Conservation (phyloP, 2,113 vertebrate genomes). For the Mesoclemmys tuberculata region DNA sequence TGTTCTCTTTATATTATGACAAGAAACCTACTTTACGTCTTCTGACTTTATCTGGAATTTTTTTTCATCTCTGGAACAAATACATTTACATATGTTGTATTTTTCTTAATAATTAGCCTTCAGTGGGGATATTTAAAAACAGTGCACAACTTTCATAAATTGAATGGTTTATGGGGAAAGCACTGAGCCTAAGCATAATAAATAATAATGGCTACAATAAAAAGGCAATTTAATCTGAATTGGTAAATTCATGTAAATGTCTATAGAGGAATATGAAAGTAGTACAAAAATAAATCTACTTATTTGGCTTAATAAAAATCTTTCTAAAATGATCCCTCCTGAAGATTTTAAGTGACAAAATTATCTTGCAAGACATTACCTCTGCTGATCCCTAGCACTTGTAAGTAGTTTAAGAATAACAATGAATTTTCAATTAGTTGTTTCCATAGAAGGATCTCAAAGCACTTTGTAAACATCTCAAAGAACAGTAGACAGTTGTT, state of each 20-base stretch:
- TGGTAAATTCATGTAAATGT: accelerated
- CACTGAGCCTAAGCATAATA: not conserved
- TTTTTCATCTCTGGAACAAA: not conserved
- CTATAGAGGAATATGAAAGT: not conserved
- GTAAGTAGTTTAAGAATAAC: not conserved
- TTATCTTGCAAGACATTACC: not conserved
- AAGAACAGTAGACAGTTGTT: not conserved
- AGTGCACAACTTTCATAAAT: not conserved
- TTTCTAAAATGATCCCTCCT: not conserved
- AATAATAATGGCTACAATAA: accelerated
- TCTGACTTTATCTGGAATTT: not conserved
- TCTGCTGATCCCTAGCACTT: not conserved
- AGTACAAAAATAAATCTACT: not conserved
- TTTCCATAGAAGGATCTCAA: too few relatives aligned
- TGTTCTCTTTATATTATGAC: too few relatives aligned
- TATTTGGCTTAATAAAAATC: not conserved
- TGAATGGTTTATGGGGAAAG: not conserved
- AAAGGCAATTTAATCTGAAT: accelerated
- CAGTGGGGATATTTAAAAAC: not conserved
- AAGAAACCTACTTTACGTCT: too few relatives aligned
- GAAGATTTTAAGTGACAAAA: not conserved
- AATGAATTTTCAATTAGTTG: not conserved
- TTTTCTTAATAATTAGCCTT: not conserved
- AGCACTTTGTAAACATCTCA: too few relatives aligned
- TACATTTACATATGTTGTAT: not conserved